A percentile compares a stretch with the other conserved stretches of the same genome.
Conservation (phyloP, 2,888 invertebrate species). For the Lobophora halterata region DNA sequence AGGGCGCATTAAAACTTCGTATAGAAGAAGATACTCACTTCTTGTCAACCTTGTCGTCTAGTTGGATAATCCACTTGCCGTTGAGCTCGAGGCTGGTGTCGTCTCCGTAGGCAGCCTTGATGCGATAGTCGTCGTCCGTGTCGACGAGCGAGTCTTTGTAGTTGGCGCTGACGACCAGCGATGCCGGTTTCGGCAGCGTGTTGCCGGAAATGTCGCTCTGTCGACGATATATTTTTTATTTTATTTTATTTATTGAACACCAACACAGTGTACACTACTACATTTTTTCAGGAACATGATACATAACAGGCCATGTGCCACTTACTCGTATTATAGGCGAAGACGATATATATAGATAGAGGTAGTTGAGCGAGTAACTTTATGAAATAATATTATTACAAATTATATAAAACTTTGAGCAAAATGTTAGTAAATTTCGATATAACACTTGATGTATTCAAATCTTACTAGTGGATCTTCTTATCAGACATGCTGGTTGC, state of each 20-base stretch:
- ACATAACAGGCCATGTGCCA: too few species aligned
- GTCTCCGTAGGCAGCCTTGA: slow-evolving; percentile 72
- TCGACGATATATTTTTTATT: background rate
- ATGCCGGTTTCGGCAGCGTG: slow-evolving; percentile 53
- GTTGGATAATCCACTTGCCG: slow-evolving; percentile 59
- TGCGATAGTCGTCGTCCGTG: slow-evolving; percentile 56
- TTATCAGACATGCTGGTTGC: too few species aligned
- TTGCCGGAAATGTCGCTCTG: slow-evolving; percentile 61
- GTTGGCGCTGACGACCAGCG: slow-evolving; percentile 41
- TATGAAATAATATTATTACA: background rate
- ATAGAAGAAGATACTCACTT: slow-evolving; percentile 64
- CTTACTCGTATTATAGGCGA: too few species aligned
- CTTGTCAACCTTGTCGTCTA: slow-evolving; percentile 52
- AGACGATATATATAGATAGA: background rate
- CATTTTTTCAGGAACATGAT: too few species aligned
- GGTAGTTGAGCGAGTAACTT: background rate
- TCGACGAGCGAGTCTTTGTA: slow-evolving; percentile 44
- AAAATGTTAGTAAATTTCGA: too few species aligned
- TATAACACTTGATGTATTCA: too few species aligned
- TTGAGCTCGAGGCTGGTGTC: slow-evolving; percentile 55
- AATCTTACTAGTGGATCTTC: too few species aligned
- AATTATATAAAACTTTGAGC: too few species aligned
- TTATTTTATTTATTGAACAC: too few species aligned
- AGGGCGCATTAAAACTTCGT: too few species aligned
- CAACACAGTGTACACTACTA: too few species aligned